Base-by-base conservation (phyloP, 2,888 invertebrate species). In the Drosophila gaucha region DNA sequence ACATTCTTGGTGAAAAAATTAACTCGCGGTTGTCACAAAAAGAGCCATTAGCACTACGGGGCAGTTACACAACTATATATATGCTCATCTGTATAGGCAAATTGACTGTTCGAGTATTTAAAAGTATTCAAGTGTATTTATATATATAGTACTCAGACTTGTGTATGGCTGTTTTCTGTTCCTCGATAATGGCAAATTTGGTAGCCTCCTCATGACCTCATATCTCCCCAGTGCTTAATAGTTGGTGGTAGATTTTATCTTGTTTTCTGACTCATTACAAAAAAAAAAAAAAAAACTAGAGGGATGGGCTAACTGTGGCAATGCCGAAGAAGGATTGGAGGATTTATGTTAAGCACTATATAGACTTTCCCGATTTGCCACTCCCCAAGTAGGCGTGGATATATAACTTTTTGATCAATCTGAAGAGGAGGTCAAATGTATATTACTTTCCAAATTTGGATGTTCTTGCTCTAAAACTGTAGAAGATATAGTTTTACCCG, bases 1-100 rank as follows among this genome's bases (percentile, higher is more conserved):
- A 76, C 80, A 78, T 78, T 77, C 73, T 69, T 66, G 65, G 33
- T 35, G 55, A 60, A 67, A 67, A 67, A 60, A 46, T 41, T 39
- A 47, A 55, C 55, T 44, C 55, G 46, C 51, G 38, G 41, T 33
- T 64, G 54, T 41, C 49, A 51, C 43, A 73, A 73, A 66, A 72
- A 62, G 52, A 55, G 62, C 63, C 49, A 82, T 83, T 76, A 80
- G 49, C 67, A 59, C 44, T 47, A 47, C 33, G 49, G 57, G 26
- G 39, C 35, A 38, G 6, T 8, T 10, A 1, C 39, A n/a, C 22
- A 20, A 4, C 3, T 20, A 20, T 3, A 14, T 14, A 24, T 9
- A 26, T 24, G 10, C 9, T 16, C 60, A 16, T 30, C 2, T 28
- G 8, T 31, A 6, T 22, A 31, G 20, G n/a, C 10, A 14, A 3